Evolutionary conservation across 2,888 invertebrate genomes (phyloP).

Genomic region (Stratiomys singularior): DNA sequence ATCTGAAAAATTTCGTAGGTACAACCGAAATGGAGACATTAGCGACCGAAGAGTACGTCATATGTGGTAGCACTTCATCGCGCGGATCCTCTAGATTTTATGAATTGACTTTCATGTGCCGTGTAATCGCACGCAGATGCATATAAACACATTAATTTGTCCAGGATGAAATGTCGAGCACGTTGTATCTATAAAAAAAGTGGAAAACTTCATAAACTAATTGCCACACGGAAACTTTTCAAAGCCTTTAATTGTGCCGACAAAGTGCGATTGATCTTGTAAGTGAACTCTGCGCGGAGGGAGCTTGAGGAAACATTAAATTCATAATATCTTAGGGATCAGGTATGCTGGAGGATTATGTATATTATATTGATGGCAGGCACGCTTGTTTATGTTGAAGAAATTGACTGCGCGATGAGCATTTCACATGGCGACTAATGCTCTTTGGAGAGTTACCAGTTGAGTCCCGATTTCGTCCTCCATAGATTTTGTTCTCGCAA

Average conservation of each 20-base stretch:
- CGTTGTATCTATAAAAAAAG: constrained; percentile 37
- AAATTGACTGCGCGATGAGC: constrained; percentile 18
- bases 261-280: constrained; percentile 41
- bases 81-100: background rate
- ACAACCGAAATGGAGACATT: constrained; percentile 31
- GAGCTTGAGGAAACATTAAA: background rate
- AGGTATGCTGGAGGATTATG: background rate
- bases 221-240: constrained; percentile 37
- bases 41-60: constrained; percentile 5
- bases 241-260: constrained; percentile 40
- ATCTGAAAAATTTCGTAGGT: background rate
- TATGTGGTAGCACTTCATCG: background rate
- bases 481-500: too few relatives aligned
- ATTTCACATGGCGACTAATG: background rate
- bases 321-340: constrained; percentile 12
- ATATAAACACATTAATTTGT: constrained; percentile 13
- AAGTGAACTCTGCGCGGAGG: background rate
- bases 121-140: background rate
- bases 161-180: constrained; percentile 6
- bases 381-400: constrained; percentile 43
- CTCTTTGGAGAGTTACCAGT: constrained; percentile 1
- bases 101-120: background rate
- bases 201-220: constrained; percentile 37
- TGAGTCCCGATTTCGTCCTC: background rate
- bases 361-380: constrained; percentile 19